These are phyloP conservation scores for Siniperca undulata DNA, from an alignment of 2,797 vertebrate species.

Conservation along the genomic window DNA sequence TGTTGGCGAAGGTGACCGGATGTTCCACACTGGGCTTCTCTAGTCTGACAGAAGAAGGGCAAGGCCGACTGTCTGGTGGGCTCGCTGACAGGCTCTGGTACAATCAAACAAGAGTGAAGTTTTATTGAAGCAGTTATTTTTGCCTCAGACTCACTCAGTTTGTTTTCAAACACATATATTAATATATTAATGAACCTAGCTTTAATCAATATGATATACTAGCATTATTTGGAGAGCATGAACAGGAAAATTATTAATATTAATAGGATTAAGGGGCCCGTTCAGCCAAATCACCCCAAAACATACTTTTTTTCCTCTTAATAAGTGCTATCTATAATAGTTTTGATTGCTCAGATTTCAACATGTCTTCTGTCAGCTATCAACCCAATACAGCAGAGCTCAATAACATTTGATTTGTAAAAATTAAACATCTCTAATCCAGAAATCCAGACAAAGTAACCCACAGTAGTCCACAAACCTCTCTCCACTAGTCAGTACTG, in stretches of 20 bases:
- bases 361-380: background rate
- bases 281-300: background rate
- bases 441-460: background rate
- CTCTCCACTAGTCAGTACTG: background rate
- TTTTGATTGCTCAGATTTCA: no score
- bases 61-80: conserved; percentile 31
- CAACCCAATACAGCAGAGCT: background rate
- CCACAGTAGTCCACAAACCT: background rate
- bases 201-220: background rate
- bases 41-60: background rate
- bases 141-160: background rate
- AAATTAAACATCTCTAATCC: background rate
- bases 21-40: conserved; percentile 71
- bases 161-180: background rate
- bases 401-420: background rate
- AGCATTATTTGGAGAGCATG: background rate
- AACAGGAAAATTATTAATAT: background rate
- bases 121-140: background rate
- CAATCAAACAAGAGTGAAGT: conserved; percentile 27
- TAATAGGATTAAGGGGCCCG: background rate
- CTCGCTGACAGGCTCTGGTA: conserved; percentile 67
- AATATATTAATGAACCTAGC: background rate
- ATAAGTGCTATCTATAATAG: no score
- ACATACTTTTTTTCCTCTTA: background rate
- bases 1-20: conserved; percentile 86